A percentile compares a stretch with the other conserved stretches of the same genome.
Conservation (phyloP, 2,113 vertebrate genomes). For the Protobothrops mucrosquamatus region DNA sequence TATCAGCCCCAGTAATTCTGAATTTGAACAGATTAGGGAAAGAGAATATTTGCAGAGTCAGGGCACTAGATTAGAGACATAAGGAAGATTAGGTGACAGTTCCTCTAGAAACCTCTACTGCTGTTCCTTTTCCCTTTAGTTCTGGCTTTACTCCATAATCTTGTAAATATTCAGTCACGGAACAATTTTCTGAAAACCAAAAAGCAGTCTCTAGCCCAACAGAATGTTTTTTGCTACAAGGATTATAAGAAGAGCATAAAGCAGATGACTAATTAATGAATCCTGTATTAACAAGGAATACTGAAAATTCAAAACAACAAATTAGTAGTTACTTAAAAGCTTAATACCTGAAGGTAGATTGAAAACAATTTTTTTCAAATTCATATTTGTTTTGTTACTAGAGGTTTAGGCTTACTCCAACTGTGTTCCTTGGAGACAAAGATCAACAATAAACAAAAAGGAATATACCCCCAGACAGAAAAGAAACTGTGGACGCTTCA, state of each 20-base stretch:
- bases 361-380: background rate
- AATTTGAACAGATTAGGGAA: background rate
- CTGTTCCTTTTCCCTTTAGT: background rate
- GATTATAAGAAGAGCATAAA: background rate
- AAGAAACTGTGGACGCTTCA: background rate
- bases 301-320: background rate
- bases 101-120: background rate
- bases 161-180: background rate
- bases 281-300: background rate
- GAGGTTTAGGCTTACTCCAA: background rate
- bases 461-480: background rate
- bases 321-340: background rate
- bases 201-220: background rate
- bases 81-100: background rate
- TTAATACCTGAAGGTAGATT: background rate
- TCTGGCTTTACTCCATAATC: background rate
- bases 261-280: background rate
- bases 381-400: background rate
- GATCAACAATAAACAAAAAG: background rate
- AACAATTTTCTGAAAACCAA: background rate
- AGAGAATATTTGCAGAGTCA: background rate
- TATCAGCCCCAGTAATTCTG: background rate
- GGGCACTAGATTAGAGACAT: background rate
- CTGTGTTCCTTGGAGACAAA: background rate
- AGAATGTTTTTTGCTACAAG: background rate